These are phyloP conservation scores for Nasonia giraulti DNA, from an alignment of 1,140 invertebrate genomes.

Conservation along the genomic window DNA sequence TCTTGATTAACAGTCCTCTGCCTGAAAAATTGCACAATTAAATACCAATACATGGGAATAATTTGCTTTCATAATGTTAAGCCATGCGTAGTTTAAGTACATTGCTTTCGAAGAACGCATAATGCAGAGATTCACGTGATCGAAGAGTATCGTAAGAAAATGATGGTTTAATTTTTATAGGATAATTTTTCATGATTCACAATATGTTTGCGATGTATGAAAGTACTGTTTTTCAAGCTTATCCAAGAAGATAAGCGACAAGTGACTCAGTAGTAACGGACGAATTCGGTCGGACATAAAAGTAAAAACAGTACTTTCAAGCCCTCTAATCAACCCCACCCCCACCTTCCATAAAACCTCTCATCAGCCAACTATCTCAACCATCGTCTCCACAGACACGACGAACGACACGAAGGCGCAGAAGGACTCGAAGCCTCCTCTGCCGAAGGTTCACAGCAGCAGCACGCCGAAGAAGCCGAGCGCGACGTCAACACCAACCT, in stretches of 20 bases:
- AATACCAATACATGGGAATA: slow-evolving; percentile 56
- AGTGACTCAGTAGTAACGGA: neutral
- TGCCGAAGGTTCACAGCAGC: slow-evolving; percentile 71
- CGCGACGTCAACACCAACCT: slow-evolving; percentile 66
- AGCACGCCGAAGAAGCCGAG: slow-evolving; percentile 71
- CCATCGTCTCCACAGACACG: neutral
- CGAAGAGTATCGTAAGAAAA: neutral
- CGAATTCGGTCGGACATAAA: neutral
- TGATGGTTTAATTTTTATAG: neutral
- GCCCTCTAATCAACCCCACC: neutral
- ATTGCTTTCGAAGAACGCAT: neutral
- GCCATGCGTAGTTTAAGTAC: neutral
- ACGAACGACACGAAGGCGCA: slow-evolving; percentile 17
- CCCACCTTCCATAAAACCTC: too few relatives aligned
- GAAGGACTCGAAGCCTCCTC: slow-evolving; percentile 74
- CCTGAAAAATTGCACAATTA: slow-evolving; percentile 67
- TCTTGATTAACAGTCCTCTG: neutral
- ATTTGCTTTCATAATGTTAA: neutral
- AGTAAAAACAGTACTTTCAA: neutral
- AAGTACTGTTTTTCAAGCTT: neutral
- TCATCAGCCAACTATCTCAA: slow-evolving; percentile 37
- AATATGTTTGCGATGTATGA: neutral
- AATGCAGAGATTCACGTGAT: neutral
- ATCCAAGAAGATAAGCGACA: too few relatives aligned
- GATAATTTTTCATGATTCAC: neutral